Base-by-base conservation (phyloP, 2,888 invertebrate species). In the Dysmachus trigonus region DNA sequence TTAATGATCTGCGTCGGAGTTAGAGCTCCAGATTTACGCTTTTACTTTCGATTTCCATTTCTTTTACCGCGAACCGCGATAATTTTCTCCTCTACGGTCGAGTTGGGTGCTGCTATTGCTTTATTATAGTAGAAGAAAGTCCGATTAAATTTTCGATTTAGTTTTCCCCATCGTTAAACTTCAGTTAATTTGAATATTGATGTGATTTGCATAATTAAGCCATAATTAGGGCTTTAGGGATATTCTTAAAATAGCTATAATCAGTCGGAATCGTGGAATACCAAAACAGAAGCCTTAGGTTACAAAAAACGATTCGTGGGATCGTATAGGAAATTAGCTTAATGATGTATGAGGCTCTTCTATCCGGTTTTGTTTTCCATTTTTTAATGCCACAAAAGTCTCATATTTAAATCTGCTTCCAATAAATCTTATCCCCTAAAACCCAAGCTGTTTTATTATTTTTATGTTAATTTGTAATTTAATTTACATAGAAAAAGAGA, bases 41-140 rank as follows among this genome's bases (percentile, higher is more conserved):
- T 30, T 53, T 53, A 81, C 81, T 81, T 81, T 81, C 81, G 81
- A 81, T 81, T 81, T 81, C 33, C 53, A 53, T 81, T 81, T 62
- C 22, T 62, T n/a, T 62, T 22, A 13, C 47, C 10, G 27, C 22
- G 22, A 22, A 22, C 62, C 3, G 10, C 8, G 27, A 10, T 27
- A 62, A 62, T 22, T 62, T 62, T 62, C 62, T 62, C 62, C 62
- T 62, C 62, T 62, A 22, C 62, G 62, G n/a, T 62, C 62, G 18
- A 62, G 5, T 27, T 62, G 62, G 62, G 22, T 4, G 27, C 62
- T 62, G 10, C 62, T n/a, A 6, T 10, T 41, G 38, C n/a, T n/a
- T n/a, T 13, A 18, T 18, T 62, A 18, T 2, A 10, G 18, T 62
- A 62, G 62, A 62, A 62, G 62, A 62, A 27, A 62, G 62, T 62